Conservation (phyloP, 2,888 invertebrate species). For the Digitonthophagus gazella region DNA sequence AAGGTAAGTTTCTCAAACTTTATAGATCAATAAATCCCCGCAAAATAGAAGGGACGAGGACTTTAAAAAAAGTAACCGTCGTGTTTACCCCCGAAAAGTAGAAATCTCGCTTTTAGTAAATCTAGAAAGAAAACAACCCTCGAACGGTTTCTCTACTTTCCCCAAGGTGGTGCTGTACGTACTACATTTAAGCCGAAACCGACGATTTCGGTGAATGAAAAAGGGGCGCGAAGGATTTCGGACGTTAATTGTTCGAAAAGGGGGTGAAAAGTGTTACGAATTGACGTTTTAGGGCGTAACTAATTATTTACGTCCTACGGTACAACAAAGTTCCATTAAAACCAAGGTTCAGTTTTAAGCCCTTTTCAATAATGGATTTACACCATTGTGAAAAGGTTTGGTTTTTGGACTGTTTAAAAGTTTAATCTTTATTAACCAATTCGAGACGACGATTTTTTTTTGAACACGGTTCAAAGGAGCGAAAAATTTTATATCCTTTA, state of each 20-base stretch:
- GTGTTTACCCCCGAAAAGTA: neutral
- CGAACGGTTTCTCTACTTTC: neutral
- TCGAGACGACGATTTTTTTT: neutral
- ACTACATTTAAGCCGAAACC: neutral
- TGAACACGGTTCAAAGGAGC: too few species aligned
- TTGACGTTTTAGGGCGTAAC: slow-evolving; percentile 3
- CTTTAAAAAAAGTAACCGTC: neutral
- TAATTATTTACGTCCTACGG: slow-evolving; percentile 22
- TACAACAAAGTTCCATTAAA: slow-evolving; percentile 30
- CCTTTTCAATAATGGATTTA: slow-evolving; percentile 25
- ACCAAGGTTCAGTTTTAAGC: slow-evolving; percentile 20
- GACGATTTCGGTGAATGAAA: neutral
- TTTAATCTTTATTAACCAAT: neutral
- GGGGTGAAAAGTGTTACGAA: neutral
- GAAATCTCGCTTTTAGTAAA: neutral
- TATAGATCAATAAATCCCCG: neutral
- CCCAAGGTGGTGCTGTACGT: neutral
- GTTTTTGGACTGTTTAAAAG: neutral
- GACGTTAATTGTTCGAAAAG: neutral
- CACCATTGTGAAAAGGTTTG: neutral
- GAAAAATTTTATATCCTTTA: too few species aligned
- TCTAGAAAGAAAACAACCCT: neutral
- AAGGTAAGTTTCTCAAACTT: slow-evolving; percentile 21
- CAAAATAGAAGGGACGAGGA: neutral
- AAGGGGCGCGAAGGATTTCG: neutral